phyloP scores from a whole-genome alignment of 2,888 invertebrate genomes.

The Empis stercorea region DNA sequence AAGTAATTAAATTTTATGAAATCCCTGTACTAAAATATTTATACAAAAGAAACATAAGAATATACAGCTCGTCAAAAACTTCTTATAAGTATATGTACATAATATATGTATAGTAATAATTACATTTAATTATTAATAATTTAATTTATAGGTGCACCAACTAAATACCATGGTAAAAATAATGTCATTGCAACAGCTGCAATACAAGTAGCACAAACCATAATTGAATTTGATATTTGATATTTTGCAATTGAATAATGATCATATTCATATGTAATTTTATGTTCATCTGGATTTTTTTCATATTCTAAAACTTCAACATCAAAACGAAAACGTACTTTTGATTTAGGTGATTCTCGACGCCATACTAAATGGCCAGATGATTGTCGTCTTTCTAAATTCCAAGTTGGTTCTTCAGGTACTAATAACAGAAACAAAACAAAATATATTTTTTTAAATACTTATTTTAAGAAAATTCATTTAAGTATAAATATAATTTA shows the following conservation, averaged over 20 bases:
- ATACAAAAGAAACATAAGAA: too few relatives aligned
- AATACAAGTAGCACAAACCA: slow-evolving; percentile 31
- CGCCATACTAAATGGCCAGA: slow-evolving; percentile 37
- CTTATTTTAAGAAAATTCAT: too few relatives aligned
- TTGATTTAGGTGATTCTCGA: slow-evolving; percentile 33
- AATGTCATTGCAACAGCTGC: slow-evolving; percentile 33
- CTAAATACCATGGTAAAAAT: slow-evolving; percentile 34
- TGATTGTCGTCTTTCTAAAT: slow-evolving; percentile 35
- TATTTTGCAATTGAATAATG: slow-evolving; percentile 20
- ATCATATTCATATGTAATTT: slow-evolving; percentile 15
- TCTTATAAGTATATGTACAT: too few relatives aligned
- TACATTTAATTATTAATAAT: too few relatives aligned
- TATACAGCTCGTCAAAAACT: too few relatives aligned
- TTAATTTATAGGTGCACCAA: slow-evolving; percentile 3
- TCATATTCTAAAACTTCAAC: slow-evolving; percentile 37
- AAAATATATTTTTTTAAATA: slow-evolving; percentile 1
- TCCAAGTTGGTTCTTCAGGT: slow-evolving; percentile 34
- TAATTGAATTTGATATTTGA: slow-evolving; percentile 26
- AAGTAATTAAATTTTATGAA: too few relatives aligned
- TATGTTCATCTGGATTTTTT: slow-evolving; percentile 33
- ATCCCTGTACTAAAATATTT: too few relatives aligned
- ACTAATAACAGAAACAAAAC: slow-evolving; percentile 17
- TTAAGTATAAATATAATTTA: too few relatives aligned
- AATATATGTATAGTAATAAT: too few relatives aligned
- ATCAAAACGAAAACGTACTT: slow-evolving; percentile 37